Conservation (phyloP, 2,888 invertebrate species). For the Copidosoma aretas region DNA sequence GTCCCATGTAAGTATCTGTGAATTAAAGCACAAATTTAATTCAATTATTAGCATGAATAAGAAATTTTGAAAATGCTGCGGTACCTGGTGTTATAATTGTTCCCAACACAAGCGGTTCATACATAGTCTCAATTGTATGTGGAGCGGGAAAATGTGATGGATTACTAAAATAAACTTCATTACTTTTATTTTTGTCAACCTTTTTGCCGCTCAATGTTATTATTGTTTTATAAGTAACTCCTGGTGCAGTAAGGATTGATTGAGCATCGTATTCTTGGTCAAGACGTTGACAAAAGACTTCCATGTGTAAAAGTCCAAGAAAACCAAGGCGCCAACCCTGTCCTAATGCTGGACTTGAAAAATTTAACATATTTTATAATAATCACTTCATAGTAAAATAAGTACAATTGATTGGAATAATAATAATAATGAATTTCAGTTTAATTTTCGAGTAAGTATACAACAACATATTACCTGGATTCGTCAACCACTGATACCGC, state of each 20-base stretch:
- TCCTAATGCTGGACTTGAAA: conserved; percentile 79
- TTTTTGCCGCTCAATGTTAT: conserved; percentile 74
- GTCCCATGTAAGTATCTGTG: conserved; percentile 71
- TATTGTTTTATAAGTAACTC: conserved; percentile 84
- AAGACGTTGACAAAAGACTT: conserved; percentile 85
- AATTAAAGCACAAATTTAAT: conserved; percentile 10
- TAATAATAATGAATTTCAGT: background rate
- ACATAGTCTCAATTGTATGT: conserved; percentile 74
- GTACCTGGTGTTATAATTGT: conserved; percentile 85
- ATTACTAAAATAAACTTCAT: conserved; percentile 73
- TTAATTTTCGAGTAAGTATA: background rate
- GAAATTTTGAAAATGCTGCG: too few species aligned
- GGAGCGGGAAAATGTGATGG: conserved; percentile 76
- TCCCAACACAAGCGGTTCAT: conserved; percentile 86
- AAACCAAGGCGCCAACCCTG: conserved; percentile 91
- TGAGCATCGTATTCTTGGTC: conserved; percentile 85
- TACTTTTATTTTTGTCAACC: conserved; percentile 70
- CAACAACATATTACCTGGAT: conserved; percentile 70
- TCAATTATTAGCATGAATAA: conserved; percentile 30
- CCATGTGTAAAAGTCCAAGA: conserved; percentile 84
- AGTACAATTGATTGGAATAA: background rate
- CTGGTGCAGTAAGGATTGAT: conserved; percentile 83
- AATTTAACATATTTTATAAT: conserved; percentile 14
- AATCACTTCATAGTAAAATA: too few species aligned
- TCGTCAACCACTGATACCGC: conserved; percentile 85